phyloP scores from a whole-genome alignment of 2,888 invertebrate genomes.

The Agrotis clavis region DNA sequence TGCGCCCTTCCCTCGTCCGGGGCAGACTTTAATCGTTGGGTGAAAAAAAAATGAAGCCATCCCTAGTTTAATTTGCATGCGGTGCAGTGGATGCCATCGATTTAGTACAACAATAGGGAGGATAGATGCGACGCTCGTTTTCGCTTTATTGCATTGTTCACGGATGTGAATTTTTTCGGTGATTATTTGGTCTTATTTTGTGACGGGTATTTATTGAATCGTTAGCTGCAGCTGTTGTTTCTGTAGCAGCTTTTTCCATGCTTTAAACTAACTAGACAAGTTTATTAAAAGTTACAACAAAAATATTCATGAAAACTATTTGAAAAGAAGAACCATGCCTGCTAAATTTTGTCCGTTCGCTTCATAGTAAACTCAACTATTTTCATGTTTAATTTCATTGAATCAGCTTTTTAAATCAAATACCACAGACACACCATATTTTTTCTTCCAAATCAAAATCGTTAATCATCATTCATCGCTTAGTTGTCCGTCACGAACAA shows the following conservation, averaged over 20 bases:
- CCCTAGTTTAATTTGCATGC: constrained; percentile 79
- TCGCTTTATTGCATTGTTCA: constrained; percentile 60
- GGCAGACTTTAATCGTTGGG: constrained; percentile 64
- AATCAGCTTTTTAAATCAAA: constrained; percentile 14
- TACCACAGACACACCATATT: not conserved
- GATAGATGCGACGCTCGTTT: constrained; percentile 62
- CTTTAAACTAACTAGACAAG: no score
- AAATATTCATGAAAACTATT: no score
- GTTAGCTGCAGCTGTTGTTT: constrained; percentile 11
- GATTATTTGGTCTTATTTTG: constrained; percentile 46
- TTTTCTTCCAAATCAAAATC: not conserved
- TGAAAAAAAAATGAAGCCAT: constrained; percentile 74
- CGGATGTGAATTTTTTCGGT: constrained; percentile 47
- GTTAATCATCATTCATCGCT: constrained; percentile 19
- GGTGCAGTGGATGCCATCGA: constrained; percentile 71
- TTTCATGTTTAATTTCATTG: not conserved
- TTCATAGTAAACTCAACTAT: no score
- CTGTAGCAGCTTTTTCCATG: not conserved
- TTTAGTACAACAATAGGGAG: constrained; percentile 74
- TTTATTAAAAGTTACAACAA: no score
- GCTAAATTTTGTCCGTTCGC: no score
- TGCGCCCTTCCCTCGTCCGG: constrained; percentile 64
- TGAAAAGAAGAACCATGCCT: no score
- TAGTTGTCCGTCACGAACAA: constrained; percentile 43
- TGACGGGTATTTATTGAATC: constrained; percentile 31